phyloP scores from a whole-genome alignment of 2,113 vertebrate genomes.

The Sphyrna mokarran region DNA sequence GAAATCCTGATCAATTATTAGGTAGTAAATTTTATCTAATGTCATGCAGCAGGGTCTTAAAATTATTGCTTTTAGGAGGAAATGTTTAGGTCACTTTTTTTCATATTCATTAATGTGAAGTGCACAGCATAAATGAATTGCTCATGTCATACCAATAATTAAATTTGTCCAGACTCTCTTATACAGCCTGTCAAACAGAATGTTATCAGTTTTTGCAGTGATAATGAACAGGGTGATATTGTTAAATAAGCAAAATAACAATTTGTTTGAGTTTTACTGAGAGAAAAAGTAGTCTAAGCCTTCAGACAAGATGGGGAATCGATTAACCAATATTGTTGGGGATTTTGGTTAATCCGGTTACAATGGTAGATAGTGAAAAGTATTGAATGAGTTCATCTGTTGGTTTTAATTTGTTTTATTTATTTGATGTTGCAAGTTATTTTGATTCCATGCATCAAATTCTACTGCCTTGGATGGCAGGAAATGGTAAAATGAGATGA shows the following conservation, averaged over 20 bases:
- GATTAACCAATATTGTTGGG: not conserved
- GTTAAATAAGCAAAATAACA: not conserved
- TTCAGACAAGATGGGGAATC: not conserved
- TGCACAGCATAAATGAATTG: constrained; percentile 47
- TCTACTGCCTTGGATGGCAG: not conserved
- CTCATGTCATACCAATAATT: constrained; percentile 54
- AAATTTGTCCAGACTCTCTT: constrained; percentile 55
- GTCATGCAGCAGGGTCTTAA: not conserved
- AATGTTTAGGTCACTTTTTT: constrained; percentile 49
- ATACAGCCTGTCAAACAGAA: constrained; percentile 48
- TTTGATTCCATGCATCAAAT: not conserved
- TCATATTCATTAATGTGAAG: constrained; percentile 45
- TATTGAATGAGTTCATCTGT: not conserved
- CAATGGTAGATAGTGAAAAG: not conserved
- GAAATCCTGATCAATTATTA: not conserved
- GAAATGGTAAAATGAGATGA: not conserved
- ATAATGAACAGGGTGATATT: constrained; percentile 45
- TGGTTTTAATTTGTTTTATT: not conserved
- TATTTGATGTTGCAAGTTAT: not conserved
- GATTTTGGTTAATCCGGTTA: not conserved
- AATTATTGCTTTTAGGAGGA: constrained; percentile 21
- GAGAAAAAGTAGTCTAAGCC: not conserved
- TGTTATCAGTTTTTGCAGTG: constrained; percentile 56
- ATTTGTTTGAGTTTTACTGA: not conserved
- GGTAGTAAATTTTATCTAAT: not conserved